Base-by-base conservation (phyloP, 1,140 invertebrate genomes). In the Neodiprion virginianus region DNA sequence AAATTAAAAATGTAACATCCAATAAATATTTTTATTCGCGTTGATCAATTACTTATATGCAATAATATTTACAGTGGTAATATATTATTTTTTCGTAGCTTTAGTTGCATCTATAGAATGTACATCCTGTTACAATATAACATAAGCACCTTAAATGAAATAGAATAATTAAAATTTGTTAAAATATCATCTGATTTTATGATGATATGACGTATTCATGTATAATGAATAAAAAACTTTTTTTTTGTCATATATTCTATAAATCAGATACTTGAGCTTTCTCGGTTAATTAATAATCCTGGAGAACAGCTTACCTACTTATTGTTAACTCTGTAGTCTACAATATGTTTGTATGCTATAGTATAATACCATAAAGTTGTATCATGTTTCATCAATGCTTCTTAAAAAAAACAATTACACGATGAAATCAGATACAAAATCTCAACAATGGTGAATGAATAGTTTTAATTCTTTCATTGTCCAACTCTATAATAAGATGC, bases 51-150 rank as follows among this genome's bases (percentile, higher is more conserved):
- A 50, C 47, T 14, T 71, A 71, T 71, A 71, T 71, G 40, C n/a
- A 71, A 49, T 10, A 71, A 40, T 71, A 71, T 71, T 71, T 71
- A 71, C 70, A 71, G 21, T 71, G 48, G 48, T 71, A 48, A 40
- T 17, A 71, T 23, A 71, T 21, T 49, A 50, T 49, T 48, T 48
- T 53, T 23, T 40, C 12, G 12, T 23, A 48, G 28, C 7, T 17
- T 69, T 4, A 17, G 14, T 23, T 69, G 67, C 67, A 21, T 47
- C 40, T 69, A 21, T 69, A 14, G 21, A 40, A 71, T 40, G n/a
- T 71, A 71, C 48, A 71, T 49, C 40, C 12, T 3, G 48, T 71
- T 71, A 75, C 79, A 77, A 4, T 23, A 69, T 69, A 14, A 7
- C 67, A 47, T 47, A 69, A 69, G 67, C 67, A 69, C 67, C 67